Conservation (phyloP, 2,888 invertebrate genomes). For the Heteromyza rotundicornis region DNA sequence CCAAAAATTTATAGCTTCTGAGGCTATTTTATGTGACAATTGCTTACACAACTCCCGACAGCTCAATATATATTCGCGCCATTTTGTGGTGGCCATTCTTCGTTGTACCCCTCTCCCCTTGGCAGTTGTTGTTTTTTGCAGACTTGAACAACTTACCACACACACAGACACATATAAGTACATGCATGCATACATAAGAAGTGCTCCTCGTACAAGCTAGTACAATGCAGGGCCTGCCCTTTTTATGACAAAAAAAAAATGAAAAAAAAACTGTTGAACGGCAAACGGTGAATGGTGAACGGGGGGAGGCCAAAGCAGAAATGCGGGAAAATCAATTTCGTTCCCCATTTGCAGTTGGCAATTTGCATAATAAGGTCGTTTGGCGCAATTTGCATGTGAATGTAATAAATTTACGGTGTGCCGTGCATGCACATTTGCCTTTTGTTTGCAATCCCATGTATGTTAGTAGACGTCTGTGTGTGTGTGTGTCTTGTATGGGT, state of each 20-base stretch:
- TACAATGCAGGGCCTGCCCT: no score
- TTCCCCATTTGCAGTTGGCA: slow-evolving; percentile 62
- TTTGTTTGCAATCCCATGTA: neutral
- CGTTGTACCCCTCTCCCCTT: no score
- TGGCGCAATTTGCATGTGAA: slow-evolving; percentile 62
- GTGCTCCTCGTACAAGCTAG: no score
- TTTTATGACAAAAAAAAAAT: no score
- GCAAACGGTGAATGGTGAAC: no score
- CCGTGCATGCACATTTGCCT: neutral
- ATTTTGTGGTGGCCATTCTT: no score
- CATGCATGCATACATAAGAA: no score
- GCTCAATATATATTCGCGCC: slow-evolving; percentile 46
- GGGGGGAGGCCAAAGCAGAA: slow-evolving; percentile 30
- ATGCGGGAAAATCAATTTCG: slow-evolving; percentile 60
- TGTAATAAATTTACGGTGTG: slow-evolving; percentile 42
- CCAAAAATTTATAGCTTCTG: neutral
- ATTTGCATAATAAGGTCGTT: slow-evolving; percentile 63
- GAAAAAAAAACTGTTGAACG: no score
- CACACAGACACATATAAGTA: no score
- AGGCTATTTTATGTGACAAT: neutral
- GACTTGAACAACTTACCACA: no score
- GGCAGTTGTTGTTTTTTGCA: no score
- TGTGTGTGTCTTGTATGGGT: neutral
- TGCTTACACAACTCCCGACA: neutral
- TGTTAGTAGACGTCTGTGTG: neutral